Conservation (phyloP, 1,140 invertebrate genomes). For the Caenorhabditis elegans region DNA sequence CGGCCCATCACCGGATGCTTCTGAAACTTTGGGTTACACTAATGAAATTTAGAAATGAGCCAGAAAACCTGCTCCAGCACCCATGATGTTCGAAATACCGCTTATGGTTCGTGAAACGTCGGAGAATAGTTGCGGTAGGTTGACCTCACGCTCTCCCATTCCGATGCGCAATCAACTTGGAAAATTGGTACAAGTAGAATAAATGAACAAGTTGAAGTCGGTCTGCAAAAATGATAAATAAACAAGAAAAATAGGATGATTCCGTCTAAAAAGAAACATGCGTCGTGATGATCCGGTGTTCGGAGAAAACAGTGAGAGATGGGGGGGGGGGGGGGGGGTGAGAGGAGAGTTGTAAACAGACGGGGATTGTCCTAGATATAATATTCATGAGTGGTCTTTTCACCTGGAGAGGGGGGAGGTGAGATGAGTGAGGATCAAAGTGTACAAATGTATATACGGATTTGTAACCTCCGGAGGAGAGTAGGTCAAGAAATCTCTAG, state of each 20-base stretch:
- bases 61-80: constrained; percentile 12
- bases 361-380: constrained; percentile 30
- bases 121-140: constrained; percentile 42
- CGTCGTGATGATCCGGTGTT: constrained; percentile 24
- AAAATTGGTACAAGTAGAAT: too few species aligned
- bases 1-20: neutral
- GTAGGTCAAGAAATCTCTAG: neutral
- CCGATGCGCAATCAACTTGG: neutral
- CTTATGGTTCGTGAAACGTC: constrained; percentile 43
- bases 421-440: neutral
- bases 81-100: constrained; percentile 44
- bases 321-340: neutral
- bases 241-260: neutral
- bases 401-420: neutral
- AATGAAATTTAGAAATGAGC: neutral
- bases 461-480: too few species aligned
- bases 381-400: constrained; percentile 28
- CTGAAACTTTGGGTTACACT: neutral
- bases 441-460: neutral
- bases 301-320: neutral
- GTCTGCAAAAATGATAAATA: neutral
- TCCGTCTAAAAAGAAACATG: neutral
- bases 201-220: too few species aligned
- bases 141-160: constrained; percentile 41
- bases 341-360: neutral